These are phyloP conservation scores for Perdita meconis DNA, from an alignment of 2,888 invertebrate genomes.

Conservation along the genomic window DNA sequence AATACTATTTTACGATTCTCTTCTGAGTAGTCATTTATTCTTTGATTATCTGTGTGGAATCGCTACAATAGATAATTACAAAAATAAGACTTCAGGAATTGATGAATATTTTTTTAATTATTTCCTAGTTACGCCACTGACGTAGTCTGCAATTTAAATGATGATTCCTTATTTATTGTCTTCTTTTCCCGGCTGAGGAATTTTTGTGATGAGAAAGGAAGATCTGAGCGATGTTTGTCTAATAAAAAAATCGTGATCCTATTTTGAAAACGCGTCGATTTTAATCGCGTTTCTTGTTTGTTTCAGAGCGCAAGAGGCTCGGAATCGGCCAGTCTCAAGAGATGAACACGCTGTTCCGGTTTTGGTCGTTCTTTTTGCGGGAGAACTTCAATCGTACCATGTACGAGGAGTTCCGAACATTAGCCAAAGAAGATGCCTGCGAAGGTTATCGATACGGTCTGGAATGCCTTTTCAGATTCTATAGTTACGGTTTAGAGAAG, in stretches of 20 bases:
- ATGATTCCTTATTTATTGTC: constrained; percentile 80
- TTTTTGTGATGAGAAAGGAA: constrained; percentile 75
- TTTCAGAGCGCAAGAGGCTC: constrained; percentile 94
- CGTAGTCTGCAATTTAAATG: constrained; percentile 47
- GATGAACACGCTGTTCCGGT: constrained; percentile 99
- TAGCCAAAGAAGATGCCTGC: constrained; percentile 97
- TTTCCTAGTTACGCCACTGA: no score
- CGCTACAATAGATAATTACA: no score
- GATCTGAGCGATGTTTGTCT: constrained; percentile 75
- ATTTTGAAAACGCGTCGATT: neutral
- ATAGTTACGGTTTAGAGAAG: constrained; percentile 98
- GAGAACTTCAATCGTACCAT: constrained; percentile 99
- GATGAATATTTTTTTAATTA: no score
- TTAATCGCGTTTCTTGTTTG: constrained; percentile 33
- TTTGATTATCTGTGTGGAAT: no score
- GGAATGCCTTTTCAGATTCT: constrained; percentile 97
- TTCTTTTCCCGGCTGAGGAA: constrained; percentile 83
- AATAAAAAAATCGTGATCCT: neutral
- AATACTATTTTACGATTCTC: no score
- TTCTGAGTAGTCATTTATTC: no score
- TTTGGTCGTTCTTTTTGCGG: constrained; percentile 99
- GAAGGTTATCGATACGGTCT: constrained; percentile 95
- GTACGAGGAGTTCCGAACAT: constrained; percentile 97
- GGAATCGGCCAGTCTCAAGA: constrained; percentile 98
- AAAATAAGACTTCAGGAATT: no score